Conservation (phyloP, 2,113 vertebrate species). For the Sigmodon hispidus region DNA sequence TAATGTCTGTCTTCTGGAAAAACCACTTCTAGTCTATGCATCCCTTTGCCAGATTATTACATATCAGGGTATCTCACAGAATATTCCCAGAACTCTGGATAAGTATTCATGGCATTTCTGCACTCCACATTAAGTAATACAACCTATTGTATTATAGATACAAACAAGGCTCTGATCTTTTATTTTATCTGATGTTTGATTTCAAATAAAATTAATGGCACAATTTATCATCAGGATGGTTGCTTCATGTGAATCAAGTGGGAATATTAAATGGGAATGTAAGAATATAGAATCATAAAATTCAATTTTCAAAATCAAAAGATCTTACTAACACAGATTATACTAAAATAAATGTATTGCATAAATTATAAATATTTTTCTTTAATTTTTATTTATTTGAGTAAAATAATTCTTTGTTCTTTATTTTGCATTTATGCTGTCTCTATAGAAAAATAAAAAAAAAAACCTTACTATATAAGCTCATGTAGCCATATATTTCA, state of each 20-base stretch:
- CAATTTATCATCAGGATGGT: not conserved
- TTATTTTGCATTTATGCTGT: not conserved
- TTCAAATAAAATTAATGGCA: not conserved
- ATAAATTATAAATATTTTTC: not conserved
- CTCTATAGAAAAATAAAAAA: not conserved
- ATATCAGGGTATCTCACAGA: no score
- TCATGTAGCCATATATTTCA: not conserved
- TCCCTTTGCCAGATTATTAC: accelerated
- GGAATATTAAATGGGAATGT: not conserved
- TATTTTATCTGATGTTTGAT: not conserved
- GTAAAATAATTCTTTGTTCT: not conserved
- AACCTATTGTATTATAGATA: not conserved
- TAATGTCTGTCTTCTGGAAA: not conserved
- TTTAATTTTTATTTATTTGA: not conserved
- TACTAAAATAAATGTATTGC: not conserved
- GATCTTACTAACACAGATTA: no score
- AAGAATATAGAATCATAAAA: not conserved
- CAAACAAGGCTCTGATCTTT: not conserved
- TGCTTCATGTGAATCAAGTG: not conserved
- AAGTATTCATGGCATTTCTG: not conserved
- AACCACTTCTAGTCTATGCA: not conserved
- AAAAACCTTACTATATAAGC: not conserved
- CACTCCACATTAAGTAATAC: not conserved
- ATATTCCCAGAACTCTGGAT: accelerated
- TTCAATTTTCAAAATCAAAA: not conserved